Evolutionary conservation across 1,140 invertebrate species (phyloP), one percentile per base, ranked within the genome.

Genomic region (Lasioglossum albipes): DNA sequence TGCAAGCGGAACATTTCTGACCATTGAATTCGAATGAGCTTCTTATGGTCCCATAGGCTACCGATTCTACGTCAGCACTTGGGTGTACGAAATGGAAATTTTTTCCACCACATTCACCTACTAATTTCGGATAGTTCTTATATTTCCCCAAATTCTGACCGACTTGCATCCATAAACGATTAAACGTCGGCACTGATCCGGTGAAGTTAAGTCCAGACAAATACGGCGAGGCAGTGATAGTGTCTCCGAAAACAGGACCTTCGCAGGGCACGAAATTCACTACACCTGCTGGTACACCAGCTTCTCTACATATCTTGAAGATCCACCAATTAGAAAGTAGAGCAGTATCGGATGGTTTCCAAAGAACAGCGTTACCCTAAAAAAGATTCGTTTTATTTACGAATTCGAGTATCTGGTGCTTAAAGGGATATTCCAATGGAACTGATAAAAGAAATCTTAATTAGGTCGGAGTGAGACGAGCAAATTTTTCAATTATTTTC

Each of bases 271-370:
- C 94, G 92, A 99, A 99, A 93, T 99, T 99, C 2, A 99, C 98
- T 45, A 99, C 97, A 68, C 99, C 99, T 31, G 98, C 94, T 16
- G 99, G 99, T 49, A 99, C 95, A 57, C 98, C 98, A 10, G 97
- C 98, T 93, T 99, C 98, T 71, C 95, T 95, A 93, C 98, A 97
- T 45, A 98, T 97, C 92, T 99, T 97, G 90, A 97, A 99, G 72
- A 99, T 97, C 72, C 96, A 95, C 95, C 98, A 99, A 92, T 99
- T 99, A 16, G 98, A 99, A 2, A 99, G 94, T 13, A 99, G 91
- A 42, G 99, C 98, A 6, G 99, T 99, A 91, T 99, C 98, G 12
- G 99, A 99, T 1, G 99, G 99, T 93, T 99, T 99, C 99, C 99
- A 99, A 68, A 99, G 88, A 13, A 99, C 97, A 54, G 96, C 95